These are phyloP conservation scores for Bradypus variegatus DNA, from an alignment of 2,797 vertebrate species.

Conservation along the genomic window DNA sequence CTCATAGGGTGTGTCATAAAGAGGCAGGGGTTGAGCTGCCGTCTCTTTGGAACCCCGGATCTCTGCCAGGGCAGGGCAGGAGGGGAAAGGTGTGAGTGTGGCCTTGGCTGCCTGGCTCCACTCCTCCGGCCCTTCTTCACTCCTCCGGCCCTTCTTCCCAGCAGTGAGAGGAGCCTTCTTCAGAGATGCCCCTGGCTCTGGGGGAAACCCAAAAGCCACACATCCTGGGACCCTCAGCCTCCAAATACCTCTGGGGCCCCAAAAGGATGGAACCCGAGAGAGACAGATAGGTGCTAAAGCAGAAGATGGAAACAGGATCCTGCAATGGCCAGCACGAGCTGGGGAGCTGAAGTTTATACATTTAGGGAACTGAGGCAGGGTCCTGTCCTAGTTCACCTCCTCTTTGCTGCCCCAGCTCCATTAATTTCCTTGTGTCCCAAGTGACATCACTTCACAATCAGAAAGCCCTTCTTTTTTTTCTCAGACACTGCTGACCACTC, in stretches of 20 bases:
- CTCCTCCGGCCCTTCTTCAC: not conserved
- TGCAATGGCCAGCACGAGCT: not conserved
- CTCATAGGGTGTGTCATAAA: conserved; percentile 96
- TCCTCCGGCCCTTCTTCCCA: not conserved
- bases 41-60: conserved; percentile 88
- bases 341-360: not conserved
- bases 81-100: not conserved
- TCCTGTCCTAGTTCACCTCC: not conserved
- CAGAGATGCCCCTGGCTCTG: not conserved
- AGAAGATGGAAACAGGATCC: not conserved
- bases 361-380: not conserved
- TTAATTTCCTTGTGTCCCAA: not conserved
- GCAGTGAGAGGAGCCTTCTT: not conserved
- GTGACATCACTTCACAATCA: not conserved
- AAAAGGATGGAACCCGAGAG: not conserved
- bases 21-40: conserved; percentile 77
- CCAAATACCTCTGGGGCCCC: not conserved
- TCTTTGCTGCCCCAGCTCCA: not conserved
- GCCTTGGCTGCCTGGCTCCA: not conserved
- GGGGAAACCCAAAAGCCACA: not conserved
- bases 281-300: not conserved
- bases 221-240: not conserved
- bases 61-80: conserved; percentile 74
- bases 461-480: not conserved
- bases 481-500: not conserved